A percentile compares a stretch with the other conserved stretches of the same genome.
phyloP scores from a whole-genome alignment of 2,113 vertebrate species.

The Pollachius pollachius region DNA sequence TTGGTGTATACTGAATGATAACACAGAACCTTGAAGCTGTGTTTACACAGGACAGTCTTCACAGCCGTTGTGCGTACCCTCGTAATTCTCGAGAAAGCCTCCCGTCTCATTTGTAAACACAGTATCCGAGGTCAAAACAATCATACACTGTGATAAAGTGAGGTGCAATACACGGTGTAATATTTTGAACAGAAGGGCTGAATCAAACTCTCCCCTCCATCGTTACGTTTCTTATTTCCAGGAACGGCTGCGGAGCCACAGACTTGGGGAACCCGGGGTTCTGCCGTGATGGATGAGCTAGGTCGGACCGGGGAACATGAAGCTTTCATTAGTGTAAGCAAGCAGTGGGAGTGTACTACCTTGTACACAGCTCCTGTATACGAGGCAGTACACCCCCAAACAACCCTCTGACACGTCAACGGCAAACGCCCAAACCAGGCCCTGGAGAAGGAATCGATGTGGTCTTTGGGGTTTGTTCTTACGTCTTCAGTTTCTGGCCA shows the following conservation, averaged over 20 bases:
- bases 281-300: constrained; percentile 51
- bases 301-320: constrained; percentile 40
- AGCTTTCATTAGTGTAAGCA: constrained; percentile 50
- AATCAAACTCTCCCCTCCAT: constrained; percentile 15
- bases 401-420: constrained; percentile 32
- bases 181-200: constrained; percentile 10
- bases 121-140: constrained; percentile 3
- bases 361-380: no score
- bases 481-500: constrained; percentile 37
- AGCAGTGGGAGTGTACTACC: constrained; percentile 20
- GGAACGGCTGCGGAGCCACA: constrained; percentile 20
- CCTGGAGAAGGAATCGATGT: constrained; percentile 38
- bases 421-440: constrained; percentile 25
- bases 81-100: not conserved
- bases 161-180: constrained; percentile 20
- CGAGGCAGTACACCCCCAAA: no score
- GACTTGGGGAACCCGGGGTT: constrained; percentile 24
- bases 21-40: no score
- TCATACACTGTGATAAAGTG: not conserved
- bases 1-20: no score
- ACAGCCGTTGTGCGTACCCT: no score
- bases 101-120: constrained; percentile 7
- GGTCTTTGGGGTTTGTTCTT: constrained; percentile 22
- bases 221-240: constrained; percentile 48
- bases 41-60: no score